Conservation (phyloP, 2,797 vertebrate genomes). For the Enteromius mattozi region DNA sequence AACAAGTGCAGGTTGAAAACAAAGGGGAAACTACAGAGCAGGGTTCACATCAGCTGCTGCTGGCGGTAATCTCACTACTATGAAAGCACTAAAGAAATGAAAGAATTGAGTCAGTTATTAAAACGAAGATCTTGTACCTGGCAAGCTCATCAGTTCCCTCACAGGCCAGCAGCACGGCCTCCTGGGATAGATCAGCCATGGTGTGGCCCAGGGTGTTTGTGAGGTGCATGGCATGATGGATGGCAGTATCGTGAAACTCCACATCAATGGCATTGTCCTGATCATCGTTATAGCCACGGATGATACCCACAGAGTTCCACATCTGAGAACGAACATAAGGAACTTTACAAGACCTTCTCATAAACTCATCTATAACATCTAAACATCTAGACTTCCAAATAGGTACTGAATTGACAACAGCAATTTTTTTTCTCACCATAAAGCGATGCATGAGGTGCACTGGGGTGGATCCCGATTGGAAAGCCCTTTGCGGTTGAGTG, state of each 20-base stretch:
- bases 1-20: background rate
- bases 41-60: background rate
- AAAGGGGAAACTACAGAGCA: conserved; percentile 9
- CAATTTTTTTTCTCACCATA: conserved; percentile 80
- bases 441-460: conserved; percentile 91
- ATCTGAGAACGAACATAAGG: conserved; percentile 72
- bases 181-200: conserved; percentile 88
- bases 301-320: conserved; percentile 94
- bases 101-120: background rate
- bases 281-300: conserved; percentile 95
- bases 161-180: conserved; percentile 91
- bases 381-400: background rate
- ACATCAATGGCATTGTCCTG: conserved; percentile 95
- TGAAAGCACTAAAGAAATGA: background rate
- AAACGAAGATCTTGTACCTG: conserved; percentile 77
- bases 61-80: background rate
- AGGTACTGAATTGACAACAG: background rate
- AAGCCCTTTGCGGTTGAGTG: conserved; percentile 89
- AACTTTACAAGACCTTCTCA: background rate
- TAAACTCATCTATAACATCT: background rate
- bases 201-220: conserved; percentile 88
- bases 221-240: conserved; percentile 94
- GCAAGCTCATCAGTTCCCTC: conserved; percentile 86
- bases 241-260: conserved; percentile 92
- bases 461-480: conserved; percentile 92